Percentiles rank a stretch among this genome's conserved stretches.
phyloP scores from a whole-genome alignment of 2,888 invertebrate genomes.

The Oscheius sp. region DNA sequence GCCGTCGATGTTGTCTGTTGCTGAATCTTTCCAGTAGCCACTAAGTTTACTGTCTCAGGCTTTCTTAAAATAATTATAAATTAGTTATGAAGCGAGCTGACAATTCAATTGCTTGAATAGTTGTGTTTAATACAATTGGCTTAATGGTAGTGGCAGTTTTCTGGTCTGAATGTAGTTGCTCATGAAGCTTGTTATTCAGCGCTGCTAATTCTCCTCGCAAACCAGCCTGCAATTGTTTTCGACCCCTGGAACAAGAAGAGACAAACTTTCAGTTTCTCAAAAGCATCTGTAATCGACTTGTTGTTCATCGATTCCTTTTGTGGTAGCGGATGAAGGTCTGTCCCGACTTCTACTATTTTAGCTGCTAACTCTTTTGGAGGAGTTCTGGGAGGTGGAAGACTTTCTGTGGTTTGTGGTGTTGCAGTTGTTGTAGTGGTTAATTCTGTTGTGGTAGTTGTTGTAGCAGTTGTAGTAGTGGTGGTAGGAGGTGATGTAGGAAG shows the following conservation, averaged over 20 bases:
- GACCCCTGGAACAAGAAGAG: too few species aligned
- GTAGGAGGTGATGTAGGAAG: background rate
- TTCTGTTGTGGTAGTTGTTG: background rate
- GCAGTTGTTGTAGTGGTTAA: background rate
- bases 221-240: background rate
- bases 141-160: background rate
- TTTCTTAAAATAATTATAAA: background rate
- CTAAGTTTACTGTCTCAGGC: background rate
- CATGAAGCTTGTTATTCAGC: background rate
- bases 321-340: constrained; percentile 10
- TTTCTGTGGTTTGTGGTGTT: background rate
- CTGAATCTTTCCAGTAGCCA: background rate
- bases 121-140: background rate
- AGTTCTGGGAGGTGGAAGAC: too few species aligned
- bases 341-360: constrained; percentile 19
- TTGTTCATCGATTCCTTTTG: background rate
- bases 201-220: constrained; percentile 8
- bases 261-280: constrained; percentile 21
- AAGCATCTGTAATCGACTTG: constrained; percentile 16
- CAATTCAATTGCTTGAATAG: background rate
- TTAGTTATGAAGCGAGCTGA: background rate
- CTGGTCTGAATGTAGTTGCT: background rate
- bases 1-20: background rate
- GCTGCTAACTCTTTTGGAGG: background rate
- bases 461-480: background rate